Base-by-base conservation (phyloP, 2,888 invertebrate species). In the Eurytoma adleriae region DNA sequence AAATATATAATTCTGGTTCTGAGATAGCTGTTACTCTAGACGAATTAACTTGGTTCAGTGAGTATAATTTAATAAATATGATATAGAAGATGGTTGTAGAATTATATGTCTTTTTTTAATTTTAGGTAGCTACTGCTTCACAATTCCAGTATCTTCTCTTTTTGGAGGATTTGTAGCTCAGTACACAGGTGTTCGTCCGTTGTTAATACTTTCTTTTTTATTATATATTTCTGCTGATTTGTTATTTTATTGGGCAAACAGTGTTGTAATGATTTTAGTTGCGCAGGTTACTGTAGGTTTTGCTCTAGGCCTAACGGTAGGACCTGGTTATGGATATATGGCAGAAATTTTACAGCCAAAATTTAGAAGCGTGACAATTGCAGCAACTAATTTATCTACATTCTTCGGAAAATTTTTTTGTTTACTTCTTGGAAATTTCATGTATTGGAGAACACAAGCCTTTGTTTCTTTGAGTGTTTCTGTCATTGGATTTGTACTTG, bases 161-260 rank as follows among this genome's bases (percentile, higher is more conserved):
- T 30, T n/a, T 16, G 62, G 62, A 30, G 62, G 62, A 30, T 30
- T 62, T 3, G 4, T 62, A 14, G 62, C 62, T n/a, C 40, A 62
- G 2, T n/a, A 16, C 10, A 30, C 27, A 16, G 40, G 62, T n/a
- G 27, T n/a, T 40, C 62, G 62, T n/a, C n/a, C n/a, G 10, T 10
- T 40, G 10, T n/a, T 62, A 10, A 62, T 62, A 1, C 5, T 30
- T 13, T 16, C 10, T 10, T 0, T 10, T 10, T 12, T 40, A 2
- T 7, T 62, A 3, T 62, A 16, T 14, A 62, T 27, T n/a, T 16
- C 30, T 7, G 30, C 30, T 27, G 27, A 40, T n/a, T 30, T 62
- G 14, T 10, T 62, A 2, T 62, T 12, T 27, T 10, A 40, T 7
- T 62, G n/a, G 62, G 14, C 62, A 16, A 10, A 14, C 0, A 62